A percentile compares a stretch with the other conserved stretches of the same genome.
Conservation (phyloP, 1,140 invertebrate species). For the Macrostomum lignano region DNA sequence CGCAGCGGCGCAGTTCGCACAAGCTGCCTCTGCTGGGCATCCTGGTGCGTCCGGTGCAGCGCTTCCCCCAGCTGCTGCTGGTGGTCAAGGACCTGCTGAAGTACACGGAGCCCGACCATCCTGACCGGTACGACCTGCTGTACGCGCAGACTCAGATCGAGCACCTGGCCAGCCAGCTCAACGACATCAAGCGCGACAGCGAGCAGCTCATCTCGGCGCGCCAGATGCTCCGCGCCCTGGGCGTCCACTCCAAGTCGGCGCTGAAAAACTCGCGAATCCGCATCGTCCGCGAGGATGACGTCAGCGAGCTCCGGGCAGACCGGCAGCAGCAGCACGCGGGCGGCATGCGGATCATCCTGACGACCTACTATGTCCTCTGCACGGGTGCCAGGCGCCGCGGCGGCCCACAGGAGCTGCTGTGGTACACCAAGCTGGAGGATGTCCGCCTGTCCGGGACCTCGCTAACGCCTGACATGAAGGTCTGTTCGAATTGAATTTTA, state of each 20-base stretch:
- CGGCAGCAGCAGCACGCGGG: no score
- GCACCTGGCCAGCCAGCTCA: slow-evolving; percentile 68
- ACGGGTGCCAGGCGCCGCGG: no score
- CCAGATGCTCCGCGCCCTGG: no score
- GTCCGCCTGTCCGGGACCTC: slow-evolving; percentile 33
- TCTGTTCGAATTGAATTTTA: slow-evolving; percentile 2
- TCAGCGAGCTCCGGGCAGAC: no score
- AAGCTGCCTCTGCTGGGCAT: slow-evolving; percentile 68
- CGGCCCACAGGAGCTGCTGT: no score
- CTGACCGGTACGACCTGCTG: slow-evolving; percentile 65
- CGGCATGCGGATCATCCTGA: no score
- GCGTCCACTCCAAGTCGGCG: no score
- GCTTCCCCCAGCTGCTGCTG: slow-evolving; percentile 85
- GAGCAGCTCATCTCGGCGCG: slow-evolving; percentile 63
- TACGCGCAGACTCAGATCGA: slow-evolving; percentile 70
- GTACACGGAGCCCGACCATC: slow-evolving; percentile 64
- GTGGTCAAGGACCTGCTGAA: slow-evolving; percentile 74
- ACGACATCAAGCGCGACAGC: slow-evolving; percentile 69
- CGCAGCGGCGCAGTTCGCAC: slow-evolving; percentile 63
- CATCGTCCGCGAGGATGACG: no score
- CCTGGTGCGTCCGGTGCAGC: slow-evolving; percentile 69
- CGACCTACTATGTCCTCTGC: no score
- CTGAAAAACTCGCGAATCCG: no score
- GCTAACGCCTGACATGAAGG: slow-evolving; percentile 39
- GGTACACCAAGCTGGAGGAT: slow-evolving; percentile 46